phyloP scores from a whole-genome alignment of 1,140 invertebrate genomes.

The Eufriesea mexicana region DNA sequence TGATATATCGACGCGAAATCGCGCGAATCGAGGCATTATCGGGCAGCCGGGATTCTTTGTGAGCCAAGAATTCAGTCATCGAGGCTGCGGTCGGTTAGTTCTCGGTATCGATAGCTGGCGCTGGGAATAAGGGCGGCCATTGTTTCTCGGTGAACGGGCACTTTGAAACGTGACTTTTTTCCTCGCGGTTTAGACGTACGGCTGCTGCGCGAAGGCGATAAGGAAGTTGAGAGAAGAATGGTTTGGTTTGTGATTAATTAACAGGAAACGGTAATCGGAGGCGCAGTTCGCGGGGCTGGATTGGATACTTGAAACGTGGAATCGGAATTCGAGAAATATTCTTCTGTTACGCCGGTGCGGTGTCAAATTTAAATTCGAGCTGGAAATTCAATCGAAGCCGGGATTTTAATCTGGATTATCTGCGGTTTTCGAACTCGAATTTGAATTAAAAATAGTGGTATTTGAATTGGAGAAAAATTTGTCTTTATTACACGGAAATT shows the following conservation, averaged over 20 bases:
- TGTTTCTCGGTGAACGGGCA: not conserved
- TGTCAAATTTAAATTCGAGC: too few species aligned
- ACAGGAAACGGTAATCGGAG: too few species aligned
- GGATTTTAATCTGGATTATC: too few species aligned
- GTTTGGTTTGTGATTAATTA: not conserved
- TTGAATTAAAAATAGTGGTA: too few species aligned
- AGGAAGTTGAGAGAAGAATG: not conserved
- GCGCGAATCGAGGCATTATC: not conserved
- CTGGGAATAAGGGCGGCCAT: constrained; percentile 16
- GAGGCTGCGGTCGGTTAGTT: not conserved
- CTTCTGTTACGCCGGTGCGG: too few species aligned
- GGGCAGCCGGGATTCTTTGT: not conserved
- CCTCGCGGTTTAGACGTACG: not conserved
- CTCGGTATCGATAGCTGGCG: not conserved
- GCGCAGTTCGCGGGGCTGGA: too few species aligned
- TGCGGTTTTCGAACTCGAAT: too few species aligned
- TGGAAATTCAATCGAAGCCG: too few species aligned
- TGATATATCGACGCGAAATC: not conserved
- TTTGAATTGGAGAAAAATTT: too few species aligned
- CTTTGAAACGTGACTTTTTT: not conserved
- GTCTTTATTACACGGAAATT: not conserved
- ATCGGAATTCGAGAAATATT: too few species aligned
- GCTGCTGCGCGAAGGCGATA: not conserved
- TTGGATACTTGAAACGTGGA: too few species aligned
- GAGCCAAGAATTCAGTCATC: not conserved